Evolutionary conservation across 2,888 invertebrate genomes (phyloP), one percentile per base, ranked within the genome.

Genomic region (Trachelus iudaicus): DNA sequence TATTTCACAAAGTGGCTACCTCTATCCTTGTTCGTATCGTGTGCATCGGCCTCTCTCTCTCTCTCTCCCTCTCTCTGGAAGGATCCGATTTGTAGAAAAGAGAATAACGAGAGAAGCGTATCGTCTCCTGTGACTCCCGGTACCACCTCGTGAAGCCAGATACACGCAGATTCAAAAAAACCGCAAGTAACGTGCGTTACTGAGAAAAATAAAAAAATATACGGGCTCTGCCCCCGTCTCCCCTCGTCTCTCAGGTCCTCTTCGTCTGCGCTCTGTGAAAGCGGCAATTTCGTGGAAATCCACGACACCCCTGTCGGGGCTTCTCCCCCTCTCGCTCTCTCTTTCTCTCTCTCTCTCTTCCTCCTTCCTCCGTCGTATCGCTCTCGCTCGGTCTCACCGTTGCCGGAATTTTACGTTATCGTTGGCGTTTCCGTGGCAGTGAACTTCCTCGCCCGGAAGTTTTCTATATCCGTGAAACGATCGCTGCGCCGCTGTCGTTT

Each of bases 381-480:
- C 35, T 74, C 35, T 23, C 23, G 35, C 56, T 56, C 56, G 23
- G 23, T 56, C 23, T 9, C 56, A 9, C 56, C 23, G 23, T 56
- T 23, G 9, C 23, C 23, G 15, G 56, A 15, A 56, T 56, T 56
- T 23, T 23, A 56, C 56, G 56, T 56, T 56, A 56, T 56, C 56
- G 56, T 23, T 9, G 56, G 23, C 56, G 23, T 56, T 56, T 56
- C 56, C 56, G 56, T 56, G 56, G 56, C 56, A 56, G 56, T 56
- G 56, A 56, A 56, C 23, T 56, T 56, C 56, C 76, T 76, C 77
- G 69, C 76, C 76, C 82, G 81, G 79, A 80, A 82, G 80, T 85
- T 85, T 85, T 84, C 83, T 76, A 69, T 82, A 80, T 83, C 71
- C 69, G 79, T 82, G 82, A 85, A 79, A 80, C 79, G 79, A 71